Conservation (phyloP, 2,113 vertebrate species). For the Pagrus major region DNA sequence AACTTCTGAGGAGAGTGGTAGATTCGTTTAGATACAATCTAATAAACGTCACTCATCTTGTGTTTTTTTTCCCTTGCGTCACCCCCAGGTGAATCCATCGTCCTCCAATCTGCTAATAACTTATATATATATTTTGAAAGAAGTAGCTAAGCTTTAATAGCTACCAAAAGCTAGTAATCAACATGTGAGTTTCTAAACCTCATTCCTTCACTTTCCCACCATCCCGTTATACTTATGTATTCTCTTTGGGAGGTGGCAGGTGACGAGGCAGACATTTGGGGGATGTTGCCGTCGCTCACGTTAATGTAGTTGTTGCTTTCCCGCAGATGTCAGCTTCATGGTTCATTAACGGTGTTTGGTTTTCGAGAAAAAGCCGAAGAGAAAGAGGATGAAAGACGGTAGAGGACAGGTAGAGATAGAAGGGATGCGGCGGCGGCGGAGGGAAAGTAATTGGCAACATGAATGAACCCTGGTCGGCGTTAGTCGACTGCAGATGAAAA, state of each 20-base stretch:
- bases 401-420: constrained; percentile 88
- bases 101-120: constrained; percentile 48
- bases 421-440: constrained; percentile 20
- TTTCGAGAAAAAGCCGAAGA: constrained; percentile 61
- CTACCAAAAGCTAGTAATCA: not conserved
- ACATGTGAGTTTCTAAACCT: constrained; percentile 1
- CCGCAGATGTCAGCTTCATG: constrained; percentile 76
- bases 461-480: constrained; percentile 51
- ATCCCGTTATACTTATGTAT: constrained; percentile 63
- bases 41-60: constrained; percentile 78
- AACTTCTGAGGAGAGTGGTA: constrained; percentile 55
- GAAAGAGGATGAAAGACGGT: constrained; percentile 89
- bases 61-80: constrained; percentile 12
- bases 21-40: constrained; percentile 71
- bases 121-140: constrained; percentile 15
- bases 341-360: constrained; percentile 80
- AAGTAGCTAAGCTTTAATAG: constrained; percentile 15
- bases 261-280: constrained; percentile 69
- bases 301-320: constrained; percentile 76
- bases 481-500: constrained; percentile 41
- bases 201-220: constrained; percentile 18
- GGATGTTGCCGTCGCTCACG: constrained; percentile 57
- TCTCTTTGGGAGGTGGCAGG: constrained; percentile 70
- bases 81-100: constrained; percentile 42
- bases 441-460: constrained; percentile 60